Base-by-base conservation (phyloP, 2,888 invertebrate species). In the Ochropacha duplaris region DNA sequence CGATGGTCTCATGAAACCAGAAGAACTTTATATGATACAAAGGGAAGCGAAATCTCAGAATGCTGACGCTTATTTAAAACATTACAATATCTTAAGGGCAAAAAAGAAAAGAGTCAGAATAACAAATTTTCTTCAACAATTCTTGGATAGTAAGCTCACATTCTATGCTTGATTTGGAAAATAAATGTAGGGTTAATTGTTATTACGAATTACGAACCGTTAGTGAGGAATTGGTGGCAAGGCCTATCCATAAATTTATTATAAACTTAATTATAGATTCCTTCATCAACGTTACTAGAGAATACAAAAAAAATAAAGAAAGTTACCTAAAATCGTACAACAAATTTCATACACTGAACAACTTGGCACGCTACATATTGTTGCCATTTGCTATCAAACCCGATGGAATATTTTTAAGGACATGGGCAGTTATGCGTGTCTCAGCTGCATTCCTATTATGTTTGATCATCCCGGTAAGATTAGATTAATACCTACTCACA, bases 351-450 rank as follows among this genome's bases (percentile, higher is more conserved):
- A 62, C 83, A 2, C 58, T 92, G 6, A 88, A 83, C 56, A 83
- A 80, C 44, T 51, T 90, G 56, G 81, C 88, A 1, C 83, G 79
- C 2, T 91, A 88, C 66, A 54, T 90, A 19, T 68, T 92, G 16
- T 68, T 92, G 72, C 92, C 92, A 4, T 75, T 90, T 44, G 72
- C 75, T 2, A 87, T 92, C 54, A 87, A 79, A 65, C 92, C 92
- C 1, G 82, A 88, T 65, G 92, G 92, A 9, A 69, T 84, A 66
- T 91, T 92, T 65, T 69, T 92, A 26, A 85, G 85, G 71, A 75
- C 66, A 44, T 92, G 92, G 92, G 83, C 87, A 2, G 65, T 83
- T 24, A 60, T 89, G 16, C 74, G 92, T 58, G 76, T 90, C 54
- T 56, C 71, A 6, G 63, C 80, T 4, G 89, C 90, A 11, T 88